Evolutionary conservation across 2,113 vertebrate genomes (phyloP), one percentile per base, ranked within the genome.

Genomic region (Pseudorectes ferrugineus): DNA sequence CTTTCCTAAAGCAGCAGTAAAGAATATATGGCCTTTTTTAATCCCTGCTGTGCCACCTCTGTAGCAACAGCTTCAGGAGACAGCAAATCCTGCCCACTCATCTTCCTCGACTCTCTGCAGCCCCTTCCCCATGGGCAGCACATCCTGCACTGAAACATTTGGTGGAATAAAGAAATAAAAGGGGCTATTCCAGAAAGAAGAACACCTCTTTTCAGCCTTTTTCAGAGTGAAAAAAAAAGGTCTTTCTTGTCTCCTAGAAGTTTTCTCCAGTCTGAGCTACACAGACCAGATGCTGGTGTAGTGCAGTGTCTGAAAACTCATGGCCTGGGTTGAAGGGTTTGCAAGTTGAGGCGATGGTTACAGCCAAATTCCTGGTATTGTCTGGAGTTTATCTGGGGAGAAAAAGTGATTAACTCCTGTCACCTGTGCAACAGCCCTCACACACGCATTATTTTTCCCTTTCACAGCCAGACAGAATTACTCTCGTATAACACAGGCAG

Each of bases 341-440:
- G 68, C 52, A 40, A 48, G n/a, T 36, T 12, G 45, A 78, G 36
- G 72, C 1, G 3, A 52, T 73, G 70, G 73, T 71, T 84, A n/a
- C 57, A 78, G 48, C 26, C 65, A 68, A 68, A 78, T 79, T 86
- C 71, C 58, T 61, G 25, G 21, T 38, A 14, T 68, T 88, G 63
- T 38, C 68, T 86, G 59, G 46, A 67, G 75, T 90, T 90, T 91
- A 59, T 83, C 43, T 83, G 65, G 12, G 35, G 20, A 67, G 33
- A 54, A 95, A 59, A 82, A 38, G 58, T 82, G 58, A 82, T 82
- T 76, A 76, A 76, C 42, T 75, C 40, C 28, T 57, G 18, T 78
- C 54, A 91, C 89, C 81, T 85, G 62, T 80, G 63, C 82, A 73
- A 4, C 62, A 73, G 46, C 61, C 70, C 62, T 72, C 81, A 35